Base-by-base conservation (phyloP, 2,888 invertebrate genomes). In the Mycalesis mineus region DNA sequence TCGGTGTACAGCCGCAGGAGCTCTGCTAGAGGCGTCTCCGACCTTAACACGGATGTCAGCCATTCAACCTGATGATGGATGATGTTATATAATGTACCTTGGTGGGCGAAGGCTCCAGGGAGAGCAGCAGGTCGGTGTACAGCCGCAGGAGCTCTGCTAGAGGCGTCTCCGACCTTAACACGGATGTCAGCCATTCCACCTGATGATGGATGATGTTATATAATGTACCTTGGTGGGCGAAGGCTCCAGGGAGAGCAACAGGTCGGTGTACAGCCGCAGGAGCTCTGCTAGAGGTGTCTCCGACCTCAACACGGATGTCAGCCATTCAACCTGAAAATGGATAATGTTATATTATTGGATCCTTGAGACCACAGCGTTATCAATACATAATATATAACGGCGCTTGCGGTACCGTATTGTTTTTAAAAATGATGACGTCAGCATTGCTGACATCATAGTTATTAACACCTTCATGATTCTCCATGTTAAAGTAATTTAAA, bases 171-270 rank as follows among this genome's bases (percentile, higher is more conserved):
- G 79, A 77, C 41, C 78, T 77, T 58, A 89, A 49, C 5, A 88
- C 86, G 28, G 77, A 76, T 0, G 74, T 73, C 36, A 88, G 58
- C 88, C 88, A 88, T 0, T 86, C 84, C 39, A 88, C 71, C 88
- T 89, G 73, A 0, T 60, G 45, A 57, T 36, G 3, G 11, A n/a
- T n/a, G n/a, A n/a, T n/a, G 5, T 5, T 22, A 22, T 22, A 22
- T 22, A 22, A n/a, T 22, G 5, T 22, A 85, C 88, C 78, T 85
- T 84, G 0, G 73, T 78, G 0, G 84, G 85, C 0, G 86, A 73
- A 0, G 88, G 88, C 22, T 88, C 87, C 51, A 88, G 57, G 0
- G 87, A 82, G 0, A 79, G 70, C 55, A 89, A 65, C 8, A 88
- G 53, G 28, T 88, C 87, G 0, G 88, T 88, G 57, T 86, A 84